phyloP scores from a whole-genome alignment of 2,113 vertebrate species.

The Triplophysa siluroides region DNA sequence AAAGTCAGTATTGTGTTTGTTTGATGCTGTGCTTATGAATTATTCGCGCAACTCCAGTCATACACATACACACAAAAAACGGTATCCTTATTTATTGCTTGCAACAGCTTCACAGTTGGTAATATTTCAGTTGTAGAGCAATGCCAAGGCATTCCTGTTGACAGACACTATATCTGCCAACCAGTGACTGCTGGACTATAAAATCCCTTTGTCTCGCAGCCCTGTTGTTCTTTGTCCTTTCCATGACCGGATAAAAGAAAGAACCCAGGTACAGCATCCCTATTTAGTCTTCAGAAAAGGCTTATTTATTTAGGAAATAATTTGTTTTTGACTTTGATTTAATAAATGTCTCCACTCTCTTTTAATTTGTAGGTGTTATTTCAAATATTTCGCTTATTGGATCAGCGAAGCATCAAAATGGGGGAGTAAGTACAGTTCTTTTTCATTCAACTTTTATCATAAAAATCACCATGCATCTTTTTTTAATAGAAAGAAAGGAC shows the following conservation, averaged over 20 bases:
- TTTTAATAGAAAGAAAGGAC: too few species aligned
- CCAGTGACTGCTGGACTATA: constrained; percentile 56
- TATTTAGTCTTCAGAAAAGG: background rate
- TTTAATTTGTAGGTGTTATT: background rate
- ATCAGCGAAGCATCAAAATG: constrained; percentile 34
- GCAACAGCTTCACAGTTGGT: constrained; percentile 53
- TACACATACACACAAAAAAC: constrained; percentile 13
- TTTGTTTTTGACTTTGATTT: background rate
- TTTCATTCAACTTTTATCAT: background rate
- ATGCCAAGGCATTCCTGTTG: constrained; percentile 70
- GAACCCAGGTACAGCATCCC: constrained; percentile 29
- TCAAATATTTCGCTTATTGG: background rate
- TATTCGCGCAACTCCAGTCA: background rate
- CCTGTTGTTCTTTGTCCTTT: constrained; percentile 48
- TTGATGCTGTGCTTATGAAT: background rate
- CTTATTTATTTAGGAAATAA: background rate
- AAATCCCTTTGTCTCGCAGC: constrained; percentile 65
- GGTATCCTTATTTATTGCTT: constrained; percentile 56
- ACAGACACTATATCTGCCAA: constrained; percentile 69
- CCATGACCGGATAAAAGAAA: background rate
- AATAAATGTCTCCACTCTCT: background rate
- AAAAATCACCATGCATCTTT: background rate
- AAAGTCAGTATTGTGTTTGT: background rate
- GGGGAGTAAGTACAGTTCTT: constrained; percentile 46
- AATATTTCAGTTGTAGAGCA: constrained; percentile 61